Percentiles rank a stretch among this genome's conserved stretches.
phyloP scores from a whole-genome alignment of 92 coral and sea anemone species.

The Phenganax stokvisi region DNA sequence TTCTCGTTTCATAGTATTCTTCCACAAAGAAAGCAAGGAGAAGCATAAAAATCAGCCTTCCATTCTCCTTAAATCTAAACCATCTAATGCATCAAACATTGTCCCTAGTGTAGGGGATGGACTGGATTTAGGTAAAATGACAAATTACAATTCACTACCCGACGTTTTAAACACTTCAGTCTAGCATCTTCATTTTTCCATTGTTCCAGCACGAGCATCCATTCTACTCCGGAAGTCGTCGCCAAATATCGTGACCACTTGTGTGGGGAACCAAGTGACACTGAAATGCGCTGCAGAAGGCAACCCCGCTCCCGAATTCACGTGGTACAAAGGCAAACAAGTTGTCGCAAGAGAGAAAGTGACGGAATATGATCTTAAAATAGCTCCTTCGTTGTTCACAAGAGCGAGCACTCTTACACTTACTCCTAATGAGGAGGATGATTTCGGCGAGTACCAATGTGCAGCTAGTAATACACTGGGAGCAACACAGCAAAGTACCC shows the following conservation, averaged over 20 bases:
- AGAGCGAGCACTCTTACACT: constrained; percentile 30
- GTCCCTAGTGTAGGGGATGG: constrained; percentile 18
- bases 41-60: neutral
- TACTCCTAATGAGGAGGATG: constrained; percentile 25
- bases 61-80: neutral
- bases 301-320: constrained; percentile 34
- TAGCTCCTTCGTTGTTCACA: constrained; percentile 32
- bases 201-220: constrained; percentile 22
- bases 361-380: constrained; percentile 24
- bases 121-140: constrained; percentile 21
- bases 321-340: constrained; percentile 35
- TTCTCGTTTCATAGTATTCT: constrained; percentile 8
- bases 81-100: neutral
- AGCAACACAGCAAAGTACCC: constrained; percentile 25
- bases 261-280: constrained; percentile 34
- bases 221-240: constrained; percentile 20
- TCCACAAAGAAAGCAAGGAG: constrained; percentile 7
- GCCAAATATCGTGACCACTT: constrained; percentile 2
- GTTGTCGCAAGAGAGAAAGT: constrained; percentile 17
- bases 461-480: constrained; percentile 39
- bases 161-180: neutral
- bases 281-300: constrained; percentile 34
- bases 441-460: constrained; percentile 36
- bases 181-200: neutral
- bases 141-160: neutral